These are phyloP conservation scores for Gallinago undulata DNA, from an alignment of 2,113 vertebrate species.

Conservation along the genomic window DNA sequence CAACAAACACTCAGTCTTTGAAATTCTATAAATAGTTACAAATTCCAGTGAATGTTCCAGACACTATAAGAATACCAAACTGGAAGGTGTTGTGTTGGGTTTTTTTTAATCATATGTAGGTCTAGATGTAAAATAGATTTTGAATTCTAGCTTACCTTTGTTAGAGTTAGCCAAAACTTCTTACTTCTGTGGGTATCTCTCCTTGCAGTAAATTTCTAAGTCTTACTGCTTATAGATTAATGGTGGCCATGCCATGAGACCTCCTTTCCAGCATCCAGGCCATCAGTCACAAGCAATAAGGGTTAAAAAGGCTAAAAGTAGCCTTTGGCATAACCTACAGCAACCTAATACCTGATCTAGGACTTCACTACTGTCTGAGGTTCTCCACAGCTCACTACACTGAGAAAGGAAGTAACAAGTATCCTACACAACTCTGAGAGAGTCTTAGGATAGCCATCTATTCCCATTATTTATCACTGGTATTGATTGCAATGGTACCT, in stretches of 20 bases:
- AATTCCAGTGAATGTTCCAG: not conserved
- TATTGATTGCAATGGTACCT: not conserved
- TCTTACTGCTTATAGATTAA: not conserved
- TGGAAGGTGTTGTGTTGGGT: not conserved
- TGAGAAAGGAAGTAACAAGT: not conserved
- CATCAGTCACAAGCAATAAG: not conserved
- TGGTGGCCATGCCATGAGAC: not conserved
- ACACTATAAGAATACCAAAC: not conserved
- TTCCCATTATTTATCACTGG: not conserved
- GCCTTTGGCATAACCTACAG: not conserved
- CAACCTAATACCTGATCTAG: not conserved
- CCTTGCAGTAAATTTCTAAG: not conserved
- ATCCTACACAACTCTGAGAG: not conserved
- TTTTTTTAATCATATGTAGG: not conserved
- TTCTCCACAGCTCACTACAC: not conserved
- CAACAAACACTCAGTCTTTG: not conserved
- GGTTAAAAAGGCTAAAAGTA: not conserved
- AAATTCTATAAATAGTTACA: not conserved
- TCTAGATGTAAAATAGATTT: not conserved
- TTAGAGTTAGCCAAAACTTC: not conserved
- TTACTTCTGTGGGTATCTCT: not conserved
- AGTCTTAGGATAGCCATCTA: not conserved
- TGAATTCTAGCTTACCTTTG: not conserved
- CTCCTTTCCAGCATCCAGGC: not conserved
- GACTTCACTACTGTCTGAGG: not conserved